phyloP scores from a whole-genome alignment of 2,797 vertebrate genomes.

The Gephyroberyx darwinii region DNA sequence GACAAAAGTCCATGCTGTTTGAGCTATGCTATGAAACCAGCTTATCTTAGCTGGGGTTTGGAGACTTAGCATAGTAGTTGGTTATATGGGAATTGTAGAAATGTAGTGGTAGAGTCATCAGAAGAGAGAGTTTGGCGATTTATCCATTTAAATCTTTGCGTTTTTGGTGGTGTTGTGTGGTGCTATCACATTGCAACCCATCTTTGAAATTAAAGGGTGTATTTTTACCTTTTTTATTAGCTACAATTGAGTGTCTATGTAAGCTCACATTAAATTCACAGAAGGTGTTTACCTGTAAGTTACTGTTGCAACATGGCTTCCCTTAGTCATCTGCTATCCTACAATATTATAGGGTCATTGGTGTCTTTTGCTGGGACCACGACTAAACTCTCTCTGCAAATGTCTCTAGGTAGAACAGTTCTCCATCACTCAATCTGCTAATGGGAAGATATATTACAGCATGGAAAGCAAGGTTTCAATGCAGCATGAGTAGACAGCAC shows the following conservation, averaged over 20 bases:
- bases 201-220: neutral
- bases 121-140: constrained; percentile 71
- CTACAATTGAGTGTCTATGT: neutral
- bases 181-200: constrained; percentile 5
- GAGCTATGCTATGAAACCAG: constrained; percentile 71
- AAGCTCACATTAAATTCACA: constrained; percentile 7
- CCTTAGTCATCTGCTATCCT: constrained; percentile 9
- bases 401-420: constrained; percentile 52
- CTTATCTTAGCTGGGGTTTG: constrained; percentile 41
- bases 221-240: neutral
- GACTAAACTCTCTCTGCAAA: constrained; percentile 73
- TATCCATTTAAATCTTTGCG: neutral
- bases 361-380: constrained; percentile 10
- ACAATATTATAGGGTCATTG: neutral
- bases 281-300: neutral
- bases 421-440: constrained; percentile 54
- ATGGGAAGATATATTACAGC: constrained; percentile 58
- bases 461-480: constrained; percentile 80
- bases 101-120: constrained; percentile 41
- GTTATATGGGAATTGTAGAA: constrained; percentile 30
- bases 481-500: constrained; percentile 77
- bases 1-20: constrained; percentile 76
- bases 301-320: constrained; percentile 8
- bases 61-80: neutral
- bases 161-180: neutral